phyloP scores from a whole-genome alignment of 2,888 invertebrate species.

The Caenorhabditis sp. region DNA sequence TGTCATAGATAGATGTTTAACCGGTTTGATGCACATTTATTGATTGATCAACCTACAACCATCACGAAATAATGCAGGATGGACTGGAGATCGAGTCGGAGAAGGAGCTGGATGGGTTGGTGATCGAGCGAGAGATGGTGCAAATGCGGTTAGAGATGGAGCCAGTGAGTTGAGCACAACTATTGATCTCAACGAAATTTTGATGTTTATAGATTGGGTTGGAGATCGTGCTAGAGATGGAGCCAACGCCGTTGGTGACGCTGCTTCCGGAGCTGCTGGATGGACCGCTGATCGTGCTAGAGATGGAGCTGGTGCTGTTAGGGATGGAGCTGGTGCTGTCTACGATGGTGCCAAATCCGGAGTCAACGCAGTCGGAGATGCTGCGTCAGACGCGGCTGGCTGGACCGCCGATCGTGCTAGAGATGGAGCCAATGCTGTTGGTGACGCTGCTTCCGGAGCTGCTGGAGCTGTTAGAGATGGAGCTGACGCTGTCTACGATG shows the following conservation, averaged over 20 bases:
- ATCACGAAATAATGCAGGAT: conserved; percentile 11
- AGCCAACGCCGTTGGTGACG: neutral
- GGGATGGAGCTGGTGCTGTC: conserved; percentile 6
- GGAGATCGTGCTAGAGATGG: conserved; percentile 2
- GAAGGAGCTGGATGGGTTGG: conserved; percentile 17
- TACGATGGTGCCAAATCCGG: conserved; percentile 22
- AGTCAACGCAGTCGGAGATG: conserved; percentile 18
- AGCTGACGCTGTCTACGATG: conserved; percentile 11
- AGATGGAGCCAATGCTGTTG: neutral
- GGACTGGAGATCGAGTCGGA: conserved; percentile 10
- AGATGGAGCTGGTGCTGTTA: conserved; percentile 15
- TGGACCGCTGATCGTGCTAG: conserved; percentile 9
- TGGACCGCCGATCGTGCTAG: neutral
- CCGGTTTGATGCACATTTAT: neutral
- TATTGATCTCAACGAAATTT: conserved; percentile 1
- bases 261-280: too few relatives aligned
- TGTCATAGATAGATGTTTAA: neutral
- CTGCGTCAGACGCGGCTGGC: conserved; percentile 14
- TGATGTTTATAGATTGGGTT: neutral
- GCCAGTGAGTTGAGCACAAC: conserved; percentile 10
- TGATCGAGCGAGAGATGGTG: conserved; percentile 11
- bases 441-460: conserved; percentile 18
- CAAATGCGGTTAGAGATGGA: conserved; percentile 22
- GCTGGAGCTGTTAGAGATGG: conserved; percentile 22
- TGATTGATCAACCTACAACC: neutral